Evolutionary conservation across 2,888 invertebrate species (phyloP).

Genomic region (Limnephilus auricula): DNA sequence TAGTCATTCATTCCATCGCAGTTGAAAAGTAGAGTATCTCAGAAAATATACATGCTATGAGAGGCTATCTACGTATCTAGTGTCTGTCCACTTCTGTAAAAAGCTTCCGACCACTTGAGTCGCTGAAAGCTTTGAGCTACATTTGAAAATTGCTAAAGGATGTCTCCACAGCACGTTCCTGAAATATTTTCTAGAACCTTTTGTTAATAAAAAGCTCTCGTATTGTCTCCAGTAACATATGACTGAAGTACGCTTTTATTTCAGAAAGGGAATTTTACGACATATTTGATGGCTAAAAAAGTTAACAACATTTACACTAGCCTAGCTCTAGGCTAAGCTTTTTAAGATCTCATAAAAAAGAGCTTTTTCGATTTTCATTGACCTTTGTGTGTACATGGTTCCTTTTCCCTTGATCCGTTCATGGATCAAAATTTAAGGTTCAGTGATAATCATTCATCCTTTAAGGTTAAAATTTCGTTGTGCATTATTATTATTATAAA

Average conservation of each 20-base stretch:
- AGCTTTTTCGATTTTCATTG: not conserved
- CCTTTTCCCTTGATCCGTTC: not conserved
- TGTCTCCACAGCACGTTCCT: not conserved
- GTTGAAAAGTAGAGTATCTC: not conserved
- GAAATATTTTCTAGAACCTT: slow-evolving; percentile 24
- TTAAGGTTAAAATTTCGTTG: not conserved
- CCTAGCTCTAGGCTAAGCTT: not conserved
- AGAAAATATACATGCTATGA: not conserved
- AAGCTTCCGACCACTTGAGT: not conserved
- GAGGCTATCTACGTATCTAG: not conserved
- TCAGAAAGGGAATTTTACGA: not conserved
- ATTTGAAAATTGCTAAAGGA: slow-evolving; percentile 9
- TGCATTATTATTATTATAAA: no score
- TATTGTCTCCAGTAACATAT: not conserved
- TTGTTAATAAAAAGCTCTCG: not conserved
- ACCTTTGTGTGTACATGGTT: not conserved
- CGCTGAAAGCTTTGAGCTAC: slow-evolving; percentile 9
- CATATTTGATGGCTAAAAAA: not conserved
- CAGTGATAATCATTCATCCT: not conserved
- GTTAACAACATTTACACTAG: not conserved
- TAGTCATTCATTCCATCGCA: not conserved
- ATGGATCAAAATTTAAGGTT: not conserved
- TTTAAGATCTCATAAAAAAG: not conserved
- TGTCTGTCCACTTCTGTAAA: not conserved
- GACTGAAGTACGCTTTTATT: not conserved